Evolutionary conservation across 2,888 invertebrate species (phyloP).

Genomic region (Calephelis perditalis): DNA sequence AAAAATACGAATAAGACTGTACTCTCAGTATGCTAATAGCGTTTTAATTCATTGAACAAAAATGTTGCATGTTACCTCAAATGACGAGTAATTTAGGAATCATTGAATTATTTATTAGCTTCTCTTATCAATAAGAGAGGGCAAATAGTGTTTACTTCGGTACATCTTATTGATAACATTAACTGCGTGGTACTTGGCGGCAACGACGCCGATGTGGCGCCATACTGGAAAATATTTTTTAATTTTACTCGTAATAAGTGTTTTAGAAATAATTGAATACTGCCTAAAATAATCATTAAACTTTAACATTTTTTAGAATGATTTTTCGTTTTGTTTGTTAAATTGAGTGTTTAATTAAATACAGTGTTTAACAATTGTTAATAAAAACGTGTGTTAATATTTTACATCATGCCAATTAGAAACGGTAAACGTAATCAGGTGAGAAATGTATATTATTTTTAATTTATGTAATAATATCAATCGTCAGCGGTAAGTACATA

Average conservation of each 20-base stretch:
- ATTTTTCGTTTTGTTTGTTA: neutral
- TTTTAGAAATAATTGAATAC: neutral
- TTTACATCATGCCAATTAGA: slow-evolving; percentile 15
- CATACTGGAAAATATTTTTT: neutral
- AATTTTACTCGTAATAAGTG: neutral
- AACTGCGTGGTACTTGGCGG: slow-evolving; percentile 33
- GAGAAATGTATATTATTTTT: neutral
- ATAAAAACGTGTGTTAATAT: neutral
- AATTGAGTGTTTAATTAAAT: neutral
- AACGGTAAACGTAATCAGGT: slow-evolving; percentile 20
- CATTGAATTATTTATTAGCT: slow-evolving; percentile 13
- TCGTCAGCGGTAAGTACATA: too few species aligned
- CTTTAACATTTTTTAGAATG: neutral
- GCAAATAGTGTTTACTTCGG: slow-evolving; percentile 38
- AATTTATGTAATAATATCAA: too few species aligned
- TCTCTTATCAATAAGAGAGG: slow-evolving; percentile 29
- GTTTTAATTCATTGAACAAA: neutral
- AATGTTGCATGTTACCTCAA: neutral
- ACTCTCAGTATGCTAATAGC: neutral
- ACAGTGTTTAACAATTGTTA: neutral
- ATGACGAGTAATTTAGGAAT: neutral
- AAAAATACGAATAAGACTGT: too few species aligned
- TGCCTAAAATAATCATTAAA: neutral
- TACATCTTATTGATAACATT: slow-evolving; percentile 39
- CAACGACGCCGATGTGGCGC: slow-evolving; percentile 18